These are phyloP conservation scores for Paralinhomoeus sp. DNA, from an alignment of 2,888 invertebrate genomes.

Conservation along the genomic window DNA sequence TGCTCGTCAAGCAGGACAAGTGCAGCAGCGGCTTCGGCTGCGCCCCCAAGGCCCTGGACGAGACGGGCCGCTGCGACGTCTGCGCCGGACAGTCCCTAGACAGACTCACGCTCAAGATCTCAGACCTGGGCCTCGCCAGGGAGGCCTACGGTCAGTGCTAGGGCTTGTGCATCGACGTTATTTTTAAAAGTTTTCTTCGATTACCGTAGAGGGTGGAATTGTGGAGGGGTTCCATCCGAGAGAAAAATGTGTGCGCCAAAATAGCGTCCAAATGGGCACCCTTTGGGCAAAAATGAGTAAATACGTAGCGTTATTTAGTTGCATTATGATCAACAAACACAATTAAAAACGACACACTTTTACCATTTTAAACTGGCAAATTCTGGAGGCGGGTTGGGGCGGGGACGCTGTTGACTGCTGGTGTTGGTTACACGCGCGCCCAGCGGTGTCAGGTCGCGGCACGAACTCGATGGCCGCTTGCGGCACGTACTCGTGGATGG, in stretches of 20 bases:
- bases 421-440: too few species aligned
- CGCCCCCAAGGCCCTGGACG: not conserved
- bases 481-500: slow-evolving; percentile 98
- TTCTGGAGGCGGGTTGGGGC: too few species aligned
- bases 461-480: slow-evolving; percentile 84
- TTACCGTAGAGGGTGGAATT: not conserved
- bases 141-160: slow-evolving; percentile 47
- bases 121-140: slow-evolving; percentile 85
- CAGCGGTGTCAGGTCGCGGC: not conserved
- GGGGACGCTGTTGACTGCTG: too few species aligned
- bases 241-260: too few species aligned
- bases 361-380: too few species aligned
- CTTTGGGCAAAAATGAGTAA: too few species aligned
- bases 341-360: too few species aligned
- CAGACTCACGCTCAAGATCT: slow-evolving; percentile 49
- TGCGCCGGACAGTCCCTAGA: slow-evolving; percentile 22
- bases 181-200: not conserved
- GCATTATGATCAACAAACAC: too few species aligned
- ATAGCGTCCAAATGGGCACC: too few species aligned
- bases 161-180: not conserved
- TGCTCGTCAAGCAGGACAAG: slow-evolving; percentile 14
- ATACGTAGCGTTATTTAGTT: too few species aligned
- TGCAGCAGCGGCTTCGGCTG: slow-evolving; percentile 7
- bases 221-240: too few species aligned
- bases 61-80: slow-evolving; percentile 21